phyloP scores from a whole-genome alignment of 2,113 vertebrate genomes.

The Planiliza haematocheilus region DNA sequence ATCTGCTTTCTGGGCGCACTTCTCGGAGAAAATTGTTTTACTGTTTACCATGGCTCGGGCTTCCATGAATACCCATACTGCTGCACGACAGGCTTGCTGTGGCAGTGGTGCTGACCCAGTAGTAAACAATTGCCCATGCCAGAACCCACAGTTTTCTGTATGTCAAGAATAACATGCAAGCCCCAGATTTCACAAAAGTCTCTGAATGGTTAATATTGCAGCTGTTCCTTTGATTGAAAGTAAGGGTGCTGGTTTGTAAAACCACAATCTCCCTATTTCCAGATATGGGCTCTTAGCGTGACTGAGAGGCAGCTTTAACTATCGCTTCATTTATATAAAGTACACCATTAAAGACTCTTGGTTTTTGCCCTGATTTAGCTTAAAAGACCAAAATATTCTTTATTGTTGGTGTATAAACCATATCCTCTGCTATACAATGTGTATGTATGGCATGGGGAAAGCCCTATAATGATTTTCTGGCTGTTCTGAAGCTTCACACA shows the following conservation, averaged over 20 bases:
- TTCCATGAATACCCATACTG: conserved; percentile 54
- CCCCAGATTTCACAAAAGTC: conserved; percentile 60
- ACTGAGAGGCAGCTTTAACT: conserved; percentile 72
- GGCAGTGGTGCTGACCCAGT: conserved; percentile 40
- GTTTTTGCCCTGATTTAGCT: conserved; percentile 74
- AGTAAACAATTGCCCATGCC: conserved; percentile 68
- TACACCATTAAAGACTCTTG: conserved; percentile 74
- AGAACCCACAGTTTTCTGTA: conserved; percentile 67
- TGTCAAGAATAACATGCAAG: conserved; percentile 72
- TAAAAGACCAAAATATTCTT: conserved; percentile 77
- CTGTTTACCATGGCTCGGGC: conserved; percentile 74
- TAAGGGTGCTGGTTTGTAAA: conserved; percentile 56
- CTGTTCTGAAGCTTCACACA: conserved; percentile 44
- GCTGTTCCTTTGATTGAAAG: conserved; percentile 66
- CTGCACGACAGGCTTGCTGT: conserved; percentile 50
- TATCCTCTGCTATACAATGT: conserved; percentile 58
- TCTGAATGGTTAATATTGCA: conserved; percentile 74
- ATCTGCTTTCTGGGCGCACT: conserved; percentile 63
- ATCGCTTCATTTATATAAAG: conserved; percentile 76
- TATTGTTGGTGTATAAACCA: conserved; percentile 63
- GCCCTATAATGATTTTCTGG: conserved; percentile 19
- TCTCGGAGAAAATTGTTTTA: conserved; percentile 57
- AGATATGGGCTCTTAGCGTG: conserved; percentile 73
- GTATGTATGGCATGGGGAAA: conserved; percentile 45
- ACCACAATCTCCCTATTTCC: conserved; percentile 75